These are phyloP conservation scores for Hyaena hyaena DNA, from an alignment of 2,113 vertebrate genomes.

Conservation along the genomic window DNA sequence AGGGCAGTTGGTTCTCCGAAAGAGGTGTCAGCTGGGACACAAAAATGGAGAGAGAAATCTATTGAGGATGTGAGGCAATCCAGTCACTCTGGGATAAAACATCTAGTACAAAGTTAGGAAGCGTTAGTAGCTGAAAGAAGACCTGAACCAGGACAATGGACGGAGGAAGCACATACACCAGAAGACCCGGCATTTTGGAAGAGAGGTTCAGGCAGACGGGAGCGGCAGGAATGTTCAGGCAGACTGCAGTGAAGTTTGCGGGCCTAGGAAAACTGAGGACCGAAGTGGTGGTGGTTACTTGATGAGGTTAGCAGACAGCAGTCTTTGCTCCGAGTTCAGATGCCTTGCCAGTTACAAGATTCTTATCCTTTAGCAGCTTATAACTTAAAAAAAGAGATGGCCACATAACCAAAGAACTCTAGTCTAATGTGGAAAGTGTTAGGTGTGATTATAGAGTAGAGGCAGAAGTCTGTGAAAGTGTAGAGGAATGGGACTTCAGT, in stretches of 20 bases:
- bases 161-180: not conserved
- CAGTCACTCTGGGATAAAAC: not conserved
- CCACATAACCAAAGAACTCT: not conserved
- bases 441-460: not conserved
- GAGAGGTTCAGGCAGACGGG: not conserved
- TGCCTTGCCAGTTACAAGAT: not conserved
- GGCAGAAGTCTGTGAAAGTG: not conserved
- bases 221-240: not conserved
- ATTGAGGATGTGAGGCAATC: not conserved
- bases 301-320: slow-evolving; percentile 2
- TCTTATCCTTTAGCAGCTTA: not conserved
- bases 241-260: not conserved
- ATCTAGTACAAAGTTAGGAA: not conserved
- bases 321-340: not conserved
- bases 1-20: not conserved
- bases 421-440: not conserved
- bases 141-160: not conserved
- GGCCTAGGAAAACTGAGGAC: not conserved
- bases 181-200: not conserved
- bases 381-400: slow-evolving; percentile 4
- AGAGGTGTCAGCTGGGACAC: not conserved
- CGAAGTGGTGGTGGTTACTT: not conserved
- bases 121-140: slow-evolving; percentile 20
- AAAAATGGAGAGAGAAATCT: not conserved
- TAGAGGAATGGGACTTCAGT: not conserved